Evolutionary conservation across 1,140 invertebrate species (phyloP).

Genomic region (Psilanteris sp.): DNA sequence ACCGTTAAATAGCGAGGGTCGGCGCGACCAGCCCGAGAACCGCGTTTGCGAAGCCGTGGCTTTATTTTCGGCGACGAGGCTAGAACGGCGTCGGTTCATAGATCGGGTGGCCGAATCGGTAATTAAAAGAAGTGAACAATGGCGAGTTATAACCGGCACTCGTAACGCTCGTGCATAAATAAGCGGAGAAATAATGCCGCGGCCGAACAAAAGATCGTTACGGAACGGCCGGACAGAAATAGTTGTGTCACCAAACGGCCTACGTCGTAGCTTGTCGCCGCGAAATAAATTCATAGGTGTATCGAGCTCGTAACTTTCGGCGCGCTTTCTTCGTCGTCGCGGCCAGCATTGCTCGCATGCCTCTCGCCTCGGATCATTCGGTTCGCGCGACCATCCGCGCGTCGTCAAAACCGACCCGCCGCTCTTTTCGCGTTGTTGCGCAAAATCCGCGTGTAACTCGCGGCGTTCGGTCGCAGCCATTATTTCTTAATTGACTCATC

Average conservation of each 20-base stretch:
- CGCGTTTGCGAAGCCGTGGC: too few relatives aligned
- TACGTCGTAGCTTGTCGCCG: conserved; percentile 35
- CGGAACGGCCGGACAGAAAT: conserved; percentile 44
- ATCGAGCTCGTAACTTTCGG: conserved; percentile 45
- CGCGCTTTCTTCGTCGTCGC: conserved; percentile 26
- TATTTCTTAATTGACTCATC: conserved; percentile 64
- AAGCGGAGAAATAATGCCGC: conserved; percentile 49
- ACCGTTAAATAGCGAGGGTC: neutral
- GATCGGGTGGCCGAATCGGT: conserved; percentile 22
- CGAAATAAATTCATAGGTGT: conserved; percentile 33
- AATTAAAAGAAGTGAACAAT: conserved; percentile 49
- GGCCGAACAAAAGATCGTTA: conserved; percentile 59
- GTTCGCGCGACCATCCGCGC: too few relatives aligned
- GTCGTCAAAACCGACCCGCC: too few relatives aligned
- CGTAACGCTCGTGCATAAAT: conserved; percentile 57
- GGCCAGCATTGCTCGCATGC: too few relatives aligned
- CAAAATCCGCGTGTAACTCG: too few relatives aligned
- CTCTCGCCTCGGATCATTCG: too few relatives aligned
- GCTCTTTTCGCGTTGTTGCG: conserved; percentile 38
- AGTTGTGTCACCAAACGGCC: conserved; percentile 46
- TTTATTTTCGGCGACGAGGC: too few relatives aligned
- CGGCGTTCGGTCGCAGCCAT: too few relatives aligned
- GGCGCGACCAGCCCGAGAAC: too few relatives aligned
- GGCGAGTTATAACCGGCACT: conserved; percentile 43
- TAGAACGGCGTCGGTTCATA: too few relatives aligned